Conservation (phyloP, 2,113 vertebrate species). For the Scalopus aquaticus region DNA sequence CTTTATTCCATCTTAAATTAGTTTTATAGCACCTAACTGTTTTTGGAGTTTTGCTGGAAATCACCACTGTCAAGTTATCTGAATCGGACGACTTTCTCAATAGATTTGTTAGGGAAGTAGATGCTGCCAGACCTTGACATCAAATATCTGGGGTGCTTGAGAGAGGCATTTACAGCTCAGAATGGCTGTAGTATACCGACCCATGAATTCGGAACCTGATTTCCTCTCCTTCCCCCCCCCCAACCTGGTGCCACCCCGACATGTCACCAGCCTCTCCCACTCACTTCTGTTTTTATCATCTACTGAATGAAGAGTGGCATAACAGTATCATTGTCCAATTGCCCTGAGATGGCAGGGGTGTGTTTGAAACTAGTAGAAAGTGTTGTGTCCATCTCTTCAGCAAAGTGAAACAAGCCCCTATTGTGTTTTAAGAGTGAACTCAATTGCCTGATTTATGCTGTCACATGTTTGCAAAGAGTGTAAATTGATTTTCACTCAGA, state of each 20-base stretch:
- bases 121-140: not conserved
- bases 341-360: not conserved
- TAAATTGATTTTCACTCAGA: slow-evolving; percentile 78
- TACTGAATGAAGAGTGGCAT: not conserved
- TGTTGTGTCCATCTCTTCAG: slow-evolving; percentile 47
- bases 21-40: not conserved
- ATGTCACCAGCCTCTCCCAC: not conserved
- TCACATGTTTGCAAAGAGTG: slow-evolving; percentile 77
- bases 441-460: slow-evolving; percentile 76
- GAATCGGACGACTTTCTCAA: not conserved
- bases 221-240: not conserved
- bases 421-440: slow-evolving; percentile 70
- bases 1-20: slow-evolving; percentile 32
- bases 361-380: slow-evolving; percentile 34
- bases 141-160: not conserved
- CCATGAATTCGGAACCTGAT: not conserved
- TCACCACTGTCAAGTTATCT: not conserved
- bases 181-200: not conserved
- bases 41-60: not conserved
- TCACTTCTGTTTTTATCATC: slow-evolving; percentile 46
- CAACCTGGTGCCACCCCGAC: not conserved
- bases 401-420: slow-evolving; percentile 62
- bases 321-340: slow-evolving; percentile 26
- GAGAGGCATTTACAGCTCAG: not conserved
- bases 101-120: not conserved